Percentiles rank a stretch among this genome's conserved stretches.
Evolutionary conservation across 2,113 vertebrate genomes (phyloP).

Genomic region (Neogobius melanostomus): DNA sequence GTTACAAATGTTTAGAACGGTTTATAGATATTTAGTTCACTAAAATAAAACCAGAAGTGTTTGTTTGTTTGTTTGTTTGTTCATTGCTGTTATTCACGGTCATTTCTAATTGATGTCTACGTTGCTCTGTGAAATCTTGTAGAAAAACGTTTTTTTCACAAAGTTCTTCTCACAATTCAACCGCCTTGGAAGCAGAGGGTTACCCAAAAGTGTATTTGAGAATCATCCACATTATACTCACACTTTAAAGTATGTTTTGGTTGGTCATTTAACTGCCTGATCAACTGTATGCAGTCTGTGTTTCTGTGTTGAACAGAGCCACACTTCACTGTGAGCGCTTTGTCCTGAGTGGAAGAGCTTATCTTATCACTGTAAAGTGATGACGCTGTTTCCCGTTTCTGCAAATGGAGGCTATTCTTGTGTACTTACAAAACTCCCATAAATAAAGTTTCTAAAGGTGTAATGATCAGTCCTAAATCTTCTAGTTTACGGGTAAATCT

Average conservation of each 20-base stretch:
- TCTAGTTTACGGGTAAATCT: not conserved
- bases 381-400: not conserved
- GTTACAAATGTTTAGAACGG: not conserved
- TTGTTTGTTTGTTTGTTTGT: constrained; percentile 1
- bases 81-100: not conserved
- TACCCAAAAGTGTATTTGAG: too few relatives aligned
- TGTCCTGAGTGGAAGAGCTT: not conserved
- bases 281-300: not conserved
- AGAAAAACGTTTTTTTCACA: too few relatives aligned
- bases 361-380: constrained; percentile 23
- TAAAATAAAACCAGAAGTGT: not conserved
- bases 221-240: not conserved
- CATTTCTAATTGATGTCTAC: not conserved
- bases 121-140: too few relatives aligned
- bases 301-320: constrained; percentile 2
- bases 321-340: not conserved
- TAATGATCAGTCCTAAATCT: not conserved
- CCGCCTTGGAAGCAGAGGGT: too few relatives aligned
- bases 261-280: not conserved
- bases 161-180: too few relatives aligned
- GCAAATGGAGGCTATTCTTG: not conserved
- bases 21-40: not conserved
- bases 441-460: not conserved
- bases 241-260: not conserved
- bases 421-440: not conserved